Evolutionary conservation across 1,140 invertebrate genomes (phyloP).

Genomic region (Paraescarpia echinospica): DNA sequence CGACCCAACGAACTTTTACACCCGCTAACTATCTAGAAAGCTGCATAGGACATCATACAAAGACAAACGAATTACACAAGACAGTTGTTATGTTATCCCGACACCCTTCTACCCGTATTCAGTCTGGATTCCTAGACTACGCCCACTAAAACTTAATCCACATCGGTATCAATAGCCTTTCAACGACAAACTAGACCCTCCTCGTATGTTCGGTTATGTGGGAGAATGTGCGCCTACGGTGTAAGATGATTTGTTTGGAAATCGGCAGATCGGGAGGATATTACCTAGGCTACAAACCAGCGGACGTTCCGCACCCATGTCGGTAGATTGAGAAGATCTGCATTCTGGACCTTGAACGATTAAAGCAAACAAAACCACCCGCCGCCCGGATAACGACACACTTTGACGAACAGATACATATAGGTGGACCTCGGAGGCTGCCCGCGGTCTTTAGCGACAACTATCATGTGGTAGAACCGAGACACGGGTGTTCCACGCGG

Average conservation of each 20-base stretch:
- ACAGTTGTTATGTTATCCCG: background rate
- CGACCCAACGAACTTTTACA: background rate
- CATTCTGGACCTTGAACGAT: background rate
- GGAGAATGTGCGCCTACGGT: too few relatives aligned
- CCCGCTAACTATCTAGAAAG: background rate
- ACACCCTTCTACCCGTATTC: too few relatives aligned
- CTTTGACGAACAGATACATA: background rate
- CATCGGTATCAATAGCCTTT: background rate
- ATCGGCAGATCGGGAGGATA: too few relatives aligned
- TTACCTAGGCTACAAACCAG: too few relatives aligned
- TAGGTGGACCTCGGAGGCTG: background rate
- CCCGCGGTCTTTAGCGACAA: background rate
- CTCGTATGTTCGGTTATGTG: too few relatives aligned
- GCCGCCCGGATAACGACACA: background rate
- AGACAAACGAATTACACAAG: background rate
- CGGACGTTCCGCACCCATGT: too few relatives aligned
- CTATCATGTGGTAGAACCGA: background rate
- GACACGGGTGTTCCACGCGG: background rate
- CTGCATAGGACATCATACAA: background rate
- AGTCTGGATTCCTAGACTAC: background rate
- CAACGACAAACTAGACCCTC: too few relatives aligned
- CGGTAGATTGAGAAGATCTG: background rate
- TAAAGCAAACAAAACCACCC: background rate
- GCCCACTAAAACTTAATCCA: background rate
- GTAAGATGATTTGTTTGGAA: too few relatives aligned